Conservation (phyloP, 2,888 invertebrate genomes). For the Amiota communis region DNA sequence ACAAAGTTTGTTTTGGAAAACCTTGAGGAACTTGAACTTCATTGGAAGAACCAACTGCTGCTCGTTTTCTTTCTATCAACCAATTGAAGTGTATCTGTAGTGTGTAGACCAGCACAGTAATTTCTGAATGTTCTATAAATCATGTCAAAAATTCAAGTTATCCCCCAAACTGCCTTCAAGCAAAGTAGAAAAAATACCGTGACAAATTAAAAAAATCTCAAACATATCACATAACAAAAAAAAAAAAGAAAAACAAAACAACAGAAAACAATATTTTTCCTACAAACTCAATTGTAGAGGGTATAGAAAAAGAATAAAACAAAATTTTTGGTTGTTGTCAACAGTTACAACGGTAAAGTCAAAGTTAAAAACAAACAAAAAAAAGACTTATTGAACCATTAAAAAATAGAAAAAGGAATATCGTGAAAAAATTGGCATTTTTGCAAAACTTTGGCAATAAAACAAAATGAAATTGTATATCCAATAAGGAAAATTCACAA, state of each 20-base stretch:
- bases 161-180: background rate
- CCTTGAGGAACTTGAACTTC: too few relatives aligned
- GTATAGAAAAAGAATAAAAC: slow-evolving; percentile 3
- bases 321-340: slow-evolving; percentile 16
- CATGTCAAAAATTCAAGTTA: background rate
- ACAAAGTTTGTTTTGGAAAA: too few relatives aligned
- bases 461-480: slow-evolving; percentile 11
- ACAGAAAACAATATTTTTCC: slow-evolving; percentile 20
- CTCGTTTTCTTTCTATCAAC: too few relatives aligned
- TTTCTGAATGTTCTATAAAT: background rate
- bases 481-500: background rate
- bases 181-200: slow-evolving; percentile 3
- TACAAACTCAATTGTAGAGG: background rate
- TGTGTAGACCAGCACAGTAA: too few relatives aligned
- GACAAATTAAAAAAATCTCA: slow-evolving; percentile 18
- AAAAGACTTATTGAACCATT: background rate
- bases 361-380: background rate
- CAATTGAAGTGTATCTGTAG: too few relatives aligned
- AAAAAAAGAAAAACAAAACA: slow-evolving; percentile 4
- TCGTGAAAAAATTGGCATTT: slow-evolving; percentile 19
- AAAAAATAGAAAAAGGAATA: slow-evolving; percentile 2
- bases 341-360: background rate
- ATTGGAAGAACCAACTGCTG: too few relatives aligned
- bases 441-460: slow-evolving; percentile 25
- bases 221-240: slow-evolving; percentile 21